These are phyloP conservation scores for Axinella damicornis DNA, from an alignment of 37 sponge, comb jelly and placozoan genomes.

Conservation along the genomic window DNA sequence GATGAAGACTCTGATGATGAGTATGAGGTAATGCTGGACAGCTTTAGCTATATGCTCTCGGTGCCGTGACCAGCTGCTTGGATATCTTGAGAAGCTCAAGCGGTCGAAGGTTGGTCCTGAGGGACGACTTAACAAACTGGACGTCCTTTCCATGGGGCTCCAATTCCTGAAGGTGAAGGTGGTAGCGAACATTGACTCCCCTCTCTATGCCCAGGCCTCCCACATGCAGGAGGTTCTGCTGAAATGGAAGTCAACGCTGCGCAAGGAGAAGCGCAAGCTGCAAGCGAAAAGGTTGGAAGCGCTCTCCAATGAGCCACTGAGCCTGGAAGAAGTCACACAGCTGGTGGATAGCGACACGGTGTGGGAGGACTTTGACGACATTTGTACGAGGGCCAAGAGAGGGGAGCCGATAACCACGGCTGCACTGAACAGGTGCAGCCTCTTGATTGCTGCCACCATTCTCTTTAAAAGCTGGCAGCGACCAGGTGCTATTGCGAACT, in stretches of 20 bases:
- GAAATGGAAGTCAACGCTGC: background rate
- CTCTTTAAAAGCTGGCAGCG: constrained; percentile 15
- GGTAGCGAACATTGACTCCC: background rate
- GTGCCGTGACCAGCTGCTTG: background rate
- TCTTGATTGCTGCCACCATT: background rate
- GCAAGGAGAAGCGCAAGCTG: background rate
- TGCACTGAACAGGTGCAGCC: background rate
- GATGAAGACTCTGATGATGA: no score
- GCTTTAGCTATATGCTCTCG: background rate
- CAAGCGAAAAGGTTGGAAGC: background rate
- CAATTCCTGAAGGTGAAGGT: constrained; percentile 5
- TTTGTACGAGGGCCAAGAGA: background rate
- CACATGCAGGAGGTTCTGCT: background rate
- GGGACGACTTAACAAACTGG: background rate
- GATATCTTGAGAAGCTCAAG: background rate
- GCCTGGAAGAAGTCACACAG: background rate
- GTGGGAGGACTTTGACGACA: background rate
- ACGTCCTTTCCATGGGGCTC: background rate
- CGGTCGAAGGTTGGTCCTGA: constrained; percentile 3
- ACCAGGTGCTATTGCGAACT: constrained; percentile 2
- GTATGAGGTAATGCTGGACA: background rate
- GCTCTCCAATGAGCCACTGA: background rate
- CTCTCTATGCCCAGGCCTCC: background rate
- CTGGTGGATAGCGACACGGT: background rate
- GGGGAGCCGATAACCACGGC: background rate